Conservation (phyloP, 1,140 invertebrate species). For the Schlechtendalia chinensis region DNA sequence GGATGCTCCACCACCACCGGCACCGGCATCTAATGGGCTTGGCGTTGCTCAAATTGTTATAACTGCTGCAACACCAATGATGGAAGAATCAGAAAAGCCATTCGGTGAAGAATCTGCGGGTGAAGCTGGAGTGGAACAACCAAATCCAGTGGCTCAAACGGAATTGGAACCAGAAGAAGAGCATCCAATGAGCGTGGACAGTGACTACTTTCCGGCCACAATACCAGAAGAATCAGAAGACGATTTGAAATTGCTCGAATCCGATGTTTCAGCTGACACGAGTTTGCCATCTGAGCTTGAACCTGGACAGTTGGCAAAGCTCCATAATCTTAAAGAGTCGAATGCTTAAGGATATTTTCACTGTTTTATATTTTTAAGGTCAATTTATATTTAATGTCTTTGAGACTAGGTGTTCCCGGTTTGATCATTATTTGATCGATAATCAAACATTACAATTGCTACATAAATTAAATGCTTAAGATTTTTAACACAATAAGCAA, state of each 20-base stretch:
- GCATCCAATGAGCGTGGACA: constrained; percentile 49
- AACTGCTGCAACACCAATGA: constrained; percentile 75
- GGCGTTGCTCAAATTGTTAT: constrained; percentile 83
- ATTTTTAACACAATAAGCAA: neutral
- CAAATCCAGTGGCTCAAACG: neutral
- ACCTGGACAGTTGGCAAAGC: constrained; percentile 76
- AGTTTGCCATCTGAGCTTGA: constrained; percentile 77
- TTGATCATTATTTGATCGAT: neutral
- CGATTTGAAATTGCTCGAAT: constrained; percentile 25
- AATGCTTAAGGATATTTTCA: constrained; percentile 67
- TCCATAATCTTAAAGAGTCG: constrained; percentile 83
- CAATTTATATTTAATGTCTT: neutral
- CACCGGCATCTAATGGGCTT: constrained; percentile 58
- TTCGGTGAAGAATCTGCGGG: neutral
- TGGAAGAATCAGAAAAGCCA: constrained; percentile 46
- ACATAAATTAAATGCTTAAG: constrained; percentile 7
- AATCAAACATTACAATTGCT: neutral
- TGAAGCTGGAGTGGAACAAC: neutral
- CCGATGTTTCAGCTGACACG: constrained; percentile 47
- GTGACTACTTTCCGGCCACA: constrained; percentile 40
- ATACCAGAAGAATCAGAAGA: constrained; percentile 37
- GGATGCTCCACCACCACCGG: neutral
- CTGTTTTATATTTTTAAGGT: neutral
- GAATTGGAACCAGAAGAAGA: constrained; percentile 45
- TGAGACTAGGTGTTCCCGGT: neutral